Conservation (phyloP, 2,113 vertebrate genomes). For the Suricata suricatta region DNA sequence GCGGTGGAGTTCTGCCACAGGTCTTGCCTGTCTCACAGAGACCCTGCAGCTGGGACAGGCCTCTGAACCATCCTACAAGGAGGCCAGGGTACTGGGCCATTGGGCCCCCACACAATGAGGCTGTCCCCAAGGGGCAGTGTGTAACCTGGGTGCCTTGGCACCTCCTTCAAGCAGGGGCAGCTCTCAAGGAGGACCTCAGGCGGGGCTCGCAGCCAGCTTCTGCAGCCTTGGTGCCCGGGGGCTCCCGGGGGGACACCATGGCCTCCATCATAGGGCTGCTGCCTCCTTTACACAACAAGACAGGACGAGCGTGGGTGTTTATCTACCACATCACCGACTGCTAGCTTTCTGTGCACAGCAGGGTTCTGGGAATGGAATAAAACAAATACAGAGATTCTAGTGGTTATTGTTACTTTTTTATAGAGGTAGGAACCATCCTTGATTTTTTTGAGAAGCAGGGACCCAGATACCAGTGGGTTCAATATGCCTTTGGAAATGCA, state of each 20-base stretch:
- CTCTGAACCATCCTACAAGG: background rate
- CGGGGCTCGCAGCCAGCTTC: background rate
- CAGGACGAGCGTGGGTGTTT: too few species aligned
- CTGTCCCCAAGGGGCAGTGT: background rate
- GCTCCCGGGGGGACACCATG: accelerated
- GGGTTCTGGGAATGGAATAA: background rate
- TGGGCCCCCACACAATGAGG: too few species aligned
- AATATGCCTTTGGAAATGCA: background rate
- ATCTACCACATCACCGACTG: background rate
- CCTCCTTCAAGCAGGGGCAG: background rate
- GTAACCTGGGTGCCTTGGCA: too few species aligned
- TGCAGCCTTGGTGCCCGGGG: background rate
- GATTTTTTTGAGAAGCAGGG: background rate
- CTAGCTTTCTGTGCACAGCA: background rate
- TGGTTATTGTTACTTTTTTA: background rate
- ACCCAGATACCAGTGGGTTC: background rate
- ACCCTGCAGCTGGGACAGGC: background rate
- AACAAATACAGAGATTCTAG: background rate
- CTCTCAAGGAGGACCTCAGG: background rate
- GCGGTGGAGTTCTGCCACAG: background rate
- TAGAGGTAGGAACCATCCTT: background rate
- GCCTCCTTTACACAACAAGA: background rate
- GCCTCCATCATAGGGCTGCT: background rate
- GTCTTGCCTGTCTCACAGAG: background rate
- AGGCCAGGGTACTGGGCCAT: background rate